Evolutionary conservation across 2,113 vertebrate genomes (phyloP).

Genomic region (Martes martes): DNA sequence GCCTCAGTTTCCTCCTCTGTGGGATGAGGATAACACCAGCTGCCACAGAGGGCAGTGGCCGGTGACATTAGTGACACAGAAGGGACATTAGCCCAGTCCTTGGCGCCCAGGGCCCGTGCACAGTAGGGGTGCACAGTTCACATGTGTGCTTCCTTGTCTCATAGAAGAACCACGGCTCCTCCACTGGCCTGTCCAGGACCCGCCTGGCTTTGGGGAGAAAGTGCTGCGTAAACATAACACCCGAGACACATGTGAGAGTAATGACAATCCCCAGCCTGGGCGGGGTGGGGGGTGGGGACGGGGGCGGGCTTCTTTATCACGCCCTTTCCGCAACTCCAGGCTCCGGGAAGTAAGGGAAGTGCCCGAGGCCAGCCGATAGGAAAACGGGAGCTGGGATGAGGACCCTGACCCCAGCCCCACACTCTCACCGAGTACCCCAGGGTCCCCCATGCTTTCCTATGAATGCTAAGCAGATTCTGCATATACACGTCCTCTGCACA

Average conservation of each 20-base stretch:
- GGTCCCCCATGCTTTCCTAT: background rate
- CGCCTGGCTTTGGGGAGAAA: background rate
- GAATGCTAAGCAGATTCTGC: background rate
- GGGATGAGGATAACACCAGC: background rate
- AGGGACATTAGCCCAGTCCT: background rate
- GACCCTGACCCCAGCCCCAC: background rate
- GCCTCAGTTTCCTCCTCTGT: background rate
- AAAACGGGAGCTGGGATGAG: background rate
- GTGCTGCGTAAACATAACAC: background rate
- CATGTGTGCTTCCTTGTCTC: background rate
- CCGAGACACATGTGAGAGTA: background rate
- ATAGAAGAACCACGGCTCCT: background rate
- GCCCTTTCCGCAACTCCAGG: background rate
- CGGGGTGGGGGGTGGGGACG: too few species aligned
- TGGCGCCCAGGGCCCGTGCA: background rate
- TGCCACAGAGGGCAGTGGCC: background rate
- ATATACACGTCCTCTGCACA: accelerated
- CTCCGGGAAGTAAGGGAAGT: background rate
- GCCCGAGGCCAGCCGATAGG: background rate
- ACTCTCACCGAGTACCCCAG: background rate
- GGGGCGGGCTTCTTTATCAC: background rate
- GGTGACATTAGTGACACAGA: background rate
- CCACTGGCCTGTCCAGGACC: background rate
- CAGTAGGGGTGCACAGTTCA: background rate
- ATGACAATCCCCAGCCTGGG: background rate